Base-by-base conservation (phyloP, 2,888 invertebrate genomes). In the Agonopterix subpropinquella region DNA sequence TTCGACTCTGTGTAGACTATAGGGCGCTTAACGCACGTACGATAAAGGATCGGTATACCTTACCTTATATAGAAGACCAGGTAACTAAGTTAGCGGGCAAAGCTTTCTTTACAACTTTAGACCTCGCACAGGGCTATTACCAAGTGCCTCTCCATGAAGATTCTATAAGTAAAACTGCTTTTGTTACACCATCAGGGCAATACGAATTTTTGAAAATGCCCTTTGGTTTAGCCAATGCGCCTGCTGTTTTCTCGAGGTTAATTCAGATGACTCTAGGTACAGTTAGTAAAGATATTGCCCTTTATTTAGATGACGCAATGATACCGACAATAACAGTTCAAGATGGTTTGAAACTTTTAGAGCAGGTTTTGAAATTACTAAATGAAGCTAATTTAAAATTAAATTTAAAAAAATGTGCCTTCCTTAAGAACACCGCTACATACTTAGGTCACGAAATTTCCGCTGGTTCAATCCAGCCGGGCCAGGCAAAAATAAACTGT, bases 11-110 rank as follows among this genome's bases (percentile, higher is more conserved):
- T 13, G 51, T 51, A 1, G 51, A 51, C 35, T 51, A 42, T 44
- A 11, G 51, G 4, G 15, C 13, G 2, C 35, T 51, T 3, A 51
- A 51, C 35, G 11, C 11, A 10, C 10, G 36, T 1, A 51, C 51
- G 0, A 43, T 51, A 1, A 51, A 51, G n/a, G 47, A 51, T n/a
- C 39, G 37, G 11, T 51, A 45, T 9, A 47, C 45, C 4, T 36
- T 51, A 13, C 51, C 47, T 5, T 13, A 44, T 1, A 51, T 51
- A 9, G 50, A 47, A 7, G 51, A 51, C 10, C 45, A 47, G n/a
- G 10, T 51, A 1, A 11, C 11, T 2, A 51, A 47, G 13, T n/a
- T 50, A 4, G 36, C n/a, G 1, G 43, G 43, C 3, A 46, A 46
- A 8, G 11, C 5, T 8, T 46, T 8, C 18, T 49, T 45, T 11